A percentile compares a stretch with the other conserved stretches of the same genome.
Conservation (phyloP, 2,797 vertebrate species). For the Iguana delicatissima region DNA sequence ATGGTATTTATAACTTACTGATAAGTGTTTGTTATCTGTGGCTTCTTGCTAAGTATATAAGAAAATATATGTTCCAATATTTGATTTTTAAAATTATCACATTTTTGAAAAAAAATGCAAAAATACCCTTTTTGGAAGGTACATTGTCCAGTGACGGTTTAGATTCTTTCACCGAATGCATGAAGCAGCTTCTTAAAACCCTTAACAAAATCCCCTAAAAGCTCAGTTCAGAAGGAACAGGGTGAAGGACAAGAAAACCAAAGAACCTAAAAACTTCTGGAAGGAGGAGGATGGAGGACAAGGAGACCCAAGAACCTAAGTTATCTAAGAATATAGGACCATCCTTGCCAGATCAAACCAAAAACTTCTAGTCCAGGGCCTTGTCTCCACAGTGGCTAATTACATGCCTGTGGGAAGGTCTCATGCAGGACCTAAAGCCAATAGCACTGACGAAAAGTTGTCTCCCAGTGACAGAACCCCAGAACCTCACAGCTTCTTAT, state of each 20-base stretch:
- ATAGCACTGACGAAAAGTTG: not conserved
- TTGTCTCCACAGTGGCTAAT: not conserved
- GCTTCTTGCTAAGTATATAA: not conserved
- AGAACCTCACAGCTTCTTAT: not conserved
- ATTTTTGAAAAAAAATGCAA: not conserved
- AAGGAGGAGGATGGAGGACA: too few relatives aligned
- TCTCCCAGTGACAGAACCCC: not conserved
- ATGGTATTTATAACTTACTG: not conserved
- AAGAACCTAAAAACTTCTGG: too few relatives aligned
- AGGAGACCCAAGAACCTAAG: too few relatives aligned
- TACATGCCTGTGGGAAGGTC: not conserved
- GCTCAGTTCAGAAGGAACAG: not conserved
- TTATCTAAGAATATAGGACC: not conserved
- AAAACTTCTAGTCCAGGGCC: not conserved
- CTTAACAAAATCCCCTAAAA: not conserved
- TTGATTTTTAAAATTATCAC: not conserved
- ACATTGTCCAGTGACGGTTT: too few relatives aligned
- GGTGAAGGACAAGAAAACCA: not conserved
- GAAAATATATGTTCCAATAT: too few relatives aligned
- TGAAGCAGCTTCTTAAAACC: not conserved
- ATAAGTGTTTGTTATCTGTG: not conserved
- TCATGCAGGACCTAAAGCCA: not conserved
- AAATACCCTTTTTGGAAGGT: too few relatives aligned
- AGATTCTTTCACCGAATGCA: too few relatives aligned
- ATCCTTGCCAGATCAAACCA: not conserved